Percentiles rank a stretch among this genome's conserved stretches.
phyloP scores from a whole-genome alignment of 1,140 invertebrate species.

The Lepidotrigona ventralis region DNA sequence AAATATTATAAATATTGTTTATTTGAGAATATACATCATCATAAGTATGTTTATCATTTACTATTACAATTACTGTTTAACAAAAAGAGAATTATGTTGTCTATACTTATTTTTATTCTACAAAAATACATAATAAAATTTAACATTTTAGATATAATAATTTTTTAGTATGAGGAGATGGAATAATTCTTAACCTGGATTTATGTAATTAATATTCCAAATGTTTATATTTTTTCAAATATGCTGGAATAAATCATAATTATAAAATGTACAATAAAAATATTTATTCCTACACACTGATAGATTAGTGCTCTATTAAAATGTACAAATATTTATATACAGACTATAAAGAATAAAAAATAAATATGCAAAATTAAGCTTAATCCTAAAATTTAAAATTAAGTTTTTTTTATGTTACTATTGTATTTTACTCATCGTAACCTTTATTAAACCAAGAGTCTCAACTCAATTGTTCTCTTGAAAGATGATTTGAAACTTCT shows the following conservation, averaged over 20 bases:
- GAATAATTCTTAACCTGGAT: conserved; percentile 15
- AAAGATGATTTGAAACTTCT: too few species aligned
- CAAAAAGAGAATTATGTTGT: conserved; percentile 1
- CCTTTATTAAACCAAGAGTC: too few species aligned
- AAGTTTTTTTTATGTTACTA: too few species aligned
- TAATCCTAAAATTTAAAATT: too few species aligned
- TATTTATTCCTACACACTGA: not conserved
- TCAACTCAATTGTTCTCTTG: too few species aligned
- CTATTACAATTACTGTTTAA: conserved; percentile 2
- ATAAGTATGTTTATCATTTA: conserved; percentile 32
- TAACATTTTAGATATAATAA: conserved; percentile 19
- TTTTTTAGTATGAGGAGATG: conserved; percentile 1
- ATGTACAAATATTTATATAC: not conserved
- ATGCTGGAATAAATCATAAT: conserved; percentile 26
- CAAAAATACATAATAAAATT: conserved; percentile 20
- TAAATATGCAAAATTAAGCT: not conserved
- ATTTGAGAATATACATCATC: conserved; percentile 32
- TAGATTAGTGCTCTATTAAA: not conserved
- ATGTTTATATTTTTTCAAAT: conserved; percentile 26
- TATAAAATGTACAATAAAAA: not conserved
- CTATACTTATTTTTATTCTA: not conserved
- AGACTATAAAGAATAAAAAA: too few species aligned
- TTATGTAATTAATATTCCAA: not conserved
- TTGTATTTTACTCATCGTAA: too few species aligned
- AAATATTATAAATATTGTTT: conserved; percentile 46